Conservation (phyloP, 2,797 vertebrate species). For the Pipistrellus nathusii region DNA sequence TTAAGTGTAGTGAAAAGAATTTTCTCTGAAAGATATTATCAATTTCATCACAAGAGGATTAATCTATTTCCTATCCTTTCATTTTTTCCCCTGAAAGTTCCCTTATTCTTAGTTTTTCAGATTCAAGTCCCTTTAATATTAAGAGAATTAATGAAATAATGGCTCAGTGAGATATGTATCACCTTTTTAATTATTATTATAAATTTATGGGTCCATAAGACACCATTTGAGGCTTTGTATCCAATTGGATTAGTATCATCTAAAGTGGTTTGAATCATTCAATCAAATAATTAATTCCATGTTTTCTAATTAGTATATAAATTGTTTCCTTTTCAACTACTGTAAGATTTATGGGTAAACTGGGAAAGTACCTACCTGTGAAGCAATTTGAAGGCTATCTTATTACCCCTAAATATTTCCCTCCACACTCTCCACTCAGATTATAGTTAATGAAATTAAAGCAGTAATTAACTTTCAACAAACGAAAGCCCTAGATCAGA, state of each 20-base stretch:
- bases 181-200: constrained; percentile 22
- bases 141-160: constrained; percentile 53
- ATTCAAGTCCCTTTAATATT: background rate
- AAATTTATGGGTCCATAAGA: background rate
- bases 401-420: background rate
- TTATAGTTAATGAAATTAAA: too few relatives aligned
- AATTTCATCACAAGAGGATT: background rate
- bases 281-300: constrained; percentile 53
- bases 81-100: constrained; percentile 39
- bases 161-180: background rate
- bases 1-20: constrained; percentile 19
- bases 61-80: background rate
- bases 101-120: constrained; percentile 47
- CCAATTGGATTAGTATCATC: background rate
- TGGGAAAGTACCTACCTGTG: background rate
- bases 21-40: constrained; percentile 51
- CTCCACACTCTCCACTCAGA: background rate
- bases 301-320: constrained; percentile 18
- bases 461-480: too few relatives aligned
- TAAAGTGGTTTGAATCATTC: background rate
- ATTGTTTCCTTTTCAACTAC: background rate
- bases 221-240: background rate
- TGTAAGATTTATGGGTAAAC: background rate
- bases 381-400: background rate
- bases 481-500: too few relatives aligned